Evolutionary conservation across 2,797 vertebrate species (phyloP).

Genomic region (Lindbergichthys nudifrons): DNA sequence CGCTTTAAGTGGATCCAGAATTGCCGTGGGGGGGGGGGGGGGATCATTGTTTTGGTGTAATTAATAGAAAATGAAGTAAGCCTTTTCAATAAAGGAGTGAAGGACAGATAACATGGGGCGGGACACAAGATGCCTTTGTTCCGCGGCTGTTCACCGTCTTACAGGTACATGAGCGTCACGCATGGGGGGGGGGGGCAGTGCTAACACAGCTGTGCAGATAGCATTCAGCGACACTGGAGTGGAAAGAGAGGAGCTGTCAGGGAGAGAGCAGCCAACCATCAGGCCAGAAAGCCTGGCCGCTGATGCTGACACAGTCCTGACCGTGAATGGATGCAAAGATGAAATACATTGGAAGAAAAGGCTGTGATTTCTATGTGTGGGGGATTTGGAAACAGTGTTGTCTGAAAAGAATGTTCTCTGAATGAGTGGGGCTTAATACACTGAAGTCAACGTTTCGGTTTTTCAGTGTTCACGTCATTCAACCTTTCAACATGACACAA

Average conservation of each 20-base stretch:
- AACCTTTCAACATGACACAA: no score
- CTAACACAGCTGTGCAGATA: slow-evolving; percentile 68
- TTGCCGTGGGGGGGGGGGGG: slow-evolving; percentile 4
- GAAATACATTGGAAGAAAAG: slow-evolving; percentile 1
- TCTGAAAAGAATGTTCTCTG: no score
- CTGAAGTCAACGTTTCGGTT: no score
- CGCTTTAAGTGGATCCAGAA: slow-evolving; percentile 58
- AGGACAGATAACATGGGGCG: slow-evolving; percentile 59
- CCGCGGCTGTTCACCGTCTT: slow-evolving; percentile 7
- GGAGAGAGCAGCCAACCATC: slow-evolving; percentile 1
- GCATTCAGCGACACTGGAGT: slow-evolving; percentile 50
- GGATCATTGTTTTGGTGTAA: slow-evolving; percentile 75
- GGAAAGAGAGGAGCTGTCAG: slow-evolving; percentile 48
- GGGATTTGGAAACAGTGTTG: neutral
- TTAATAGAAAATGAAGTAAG: slow-evolving; percentile 73
- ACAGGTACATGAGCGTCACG: slow-evolving; percentile 40
- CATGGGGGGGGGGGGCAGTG: slow-evolving; percentile 35
- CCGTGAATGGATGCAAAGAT: slow-evolving; percentile 38
- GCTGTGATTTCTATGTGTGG: slow-evolving; percentile 1
- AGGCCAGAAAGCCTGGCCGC: neutral
- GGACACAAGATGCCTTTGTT: slow-evolving; percentile 69
- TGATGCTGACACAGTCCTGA: slow-evolving; percentile 30
- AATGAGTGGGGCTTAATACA: no score
- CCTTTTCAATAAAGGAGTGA: slow-evolving; percentile 64
- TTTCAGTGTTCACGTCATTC: no score